These are phyloP conservation scores for Hermodice carunculata DNA, from an alignment of 2,888 invertebrate species.

Conservation along the genomic window DNA sequence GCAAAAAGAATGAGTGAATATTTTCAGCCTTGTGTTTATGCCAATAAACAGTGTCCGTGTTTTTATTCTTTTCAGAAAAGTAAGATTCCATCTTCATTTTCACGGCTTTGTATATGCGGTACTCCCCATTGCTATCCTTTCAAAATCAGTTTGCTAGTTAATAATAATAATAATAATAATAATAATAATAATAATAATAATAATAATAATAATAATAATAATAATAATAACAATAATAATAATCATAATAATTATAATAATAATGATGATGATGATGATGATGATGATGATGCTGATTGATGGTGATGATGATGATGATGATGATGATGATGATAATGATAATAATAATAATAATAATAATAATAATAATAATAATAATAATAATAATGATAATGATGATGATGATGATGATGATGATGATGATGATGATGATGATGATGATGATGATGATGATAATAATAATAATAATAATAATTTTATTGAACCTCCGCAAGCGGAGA, in stretches of 20 bases:
- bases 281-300: constrained; percentile 37
- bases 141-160: background rate
- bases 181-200: background rate
- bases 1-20: too few relatives aligned
- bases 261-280: constrained; percentile 58
- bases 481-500: too few relatives aligned
- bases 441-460: constrained; percentile 7
- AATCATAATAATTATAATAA: too few relatives aligned
- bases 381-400: constrained; percentile 6
- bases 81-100: background rate
- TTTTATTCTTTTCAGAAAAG: background rate
- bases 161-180: background rate
- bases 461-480: constrained; percentile 23
- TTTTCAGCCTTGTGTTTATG: too few relatives aligned
- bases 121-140: background rate
- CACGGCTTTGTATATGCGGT: too few relatives aligned
- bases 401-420: constrained; percentile 20
- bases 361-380: constrained; percentile 43
- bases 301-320: constrained; percentile 19
- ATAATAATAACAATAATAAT: too few relatives aligned
- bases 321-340: constrained; percentile 17
- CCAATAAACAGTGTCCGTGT: too few relatives aligned
- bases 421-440: constrained; percentile 21
- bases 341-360: constrained; percentile 9
- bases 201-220: too few relatives aligned